Base-by-base conservation (phyloP, 2,888 invertebrate genomes). In the Clusia tigrina region DNA sequence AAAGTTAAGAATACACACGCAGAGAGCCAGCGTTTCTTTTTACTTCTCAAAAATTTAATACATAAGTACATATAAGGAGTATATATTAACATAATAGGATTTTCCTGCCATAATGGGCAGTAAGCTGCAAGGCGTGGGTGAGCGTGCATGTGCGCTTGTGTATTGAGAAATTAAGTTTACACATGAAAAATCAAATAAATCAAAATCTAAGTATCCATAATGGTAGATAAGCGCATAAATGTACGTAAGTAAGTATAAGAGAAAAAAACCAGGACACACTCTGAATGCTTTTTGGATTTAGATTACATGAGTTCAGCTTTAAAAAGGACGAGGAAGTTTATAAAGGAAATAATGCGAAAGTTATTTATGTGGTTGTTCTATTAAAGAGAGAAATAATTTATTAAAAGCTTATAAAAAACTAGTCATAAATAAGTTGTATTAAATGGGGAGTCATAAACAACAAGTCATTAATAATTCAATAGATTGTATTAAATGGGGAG, bases 1-100 rank as follows among this genome's bases (percentile, higher is more conserved):
- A 32, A 32, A 12, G 32, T 32, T 9, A 5, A 32, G 12, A 12
- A 32, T 32, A 9, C 32, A 32, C 32, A n/a, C n/a, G n/a, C n/a
- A n/a, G n/a, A n/a, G n/a, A n/a, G n/a, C n/a, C n/a, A n/a, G n/a
- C n/a, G n/a, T n/a, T n/a, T n/a, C n/a, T n/a, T n/a, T n/a, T n/a
- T n/a, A n/a, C n/a, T n/a, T n/a, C n/a, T n/a, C n/a, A n/a, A 32
- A 32, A 12, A 32, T 32, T 32, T 9, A 32, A 32, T 12, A 32
- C 12, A 32, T 12, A 32, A 32, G 32, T 5, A 12, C 32, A 32
- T 32, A 32, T 12, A 32, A 32, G 32, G 32, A 12, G 32, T 32
- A 12, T 32, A 32, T 32, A 32, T 20, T 53, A 53, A 53, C 32
- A 32, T 32, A 32, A 32, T 53, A 23, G 53, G 53, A 53, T 53